Base-by-base conservation (phyloP, 1,140 invertebrate genomes). In the Micrasema longulum region DNA sequence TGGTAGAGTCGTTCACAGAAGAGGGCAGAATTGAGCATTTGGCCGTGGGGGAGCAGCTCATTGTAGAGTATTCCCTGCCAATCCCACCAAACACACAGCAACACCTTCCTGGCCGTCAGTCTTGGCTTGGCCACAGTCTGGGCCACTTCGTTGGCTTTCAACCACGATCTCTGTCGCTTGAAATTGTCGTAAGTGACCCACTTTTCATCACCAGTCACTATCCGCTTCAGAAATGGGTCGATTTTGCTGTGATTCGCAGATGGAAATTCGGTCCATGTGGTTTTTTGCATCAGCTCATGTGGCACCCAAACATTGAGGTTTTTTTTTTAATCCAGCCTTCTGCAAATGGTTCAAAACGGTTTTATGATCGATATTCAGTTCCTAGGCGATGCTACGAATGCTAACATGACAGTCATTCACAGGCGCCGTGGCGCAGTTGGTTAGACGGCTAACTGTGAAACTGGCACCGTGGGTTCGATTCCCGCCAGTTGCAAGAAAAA, bases 21-120 rank as follows among this genome's bases (percentile, higher is more conserved):
- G 36, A 38, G 36, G 36, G 36, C 36, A 38, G 36, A 38, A 50
- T 50, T 50, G 18, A 14, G 47, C 47, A 20, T 50, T 50, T 50
- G 47, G 47, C 47, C 47, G 18, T 50, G 18, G 47, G 12, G 2
- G 47, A 50, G 47, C 47, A 50, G 47, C 14, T 50, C 47, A 50
- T 50, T 16, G 47, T 50, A 50, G 3, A 50, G 47, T 50, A 50
- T 50, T 50, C 47, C 47, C 47, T 50, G 47, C 14, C 47, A 50
- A 50, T 50, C 47, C 47, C 47, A 50, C 47, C 47, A 50, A 50
- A 50, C 47, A 50, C 14, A 50, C 47, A 50, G 47, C 47, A 50
- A 50, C 47, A 50, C 47, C 47, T 50, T 50, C 47, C 47, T 50
- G 47, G 47, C 47, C 47, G 47, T 50, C n/a, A 50, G 47, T 50